Conservation (phyloP, 2,113 vertebrate genomes). For the Elaphurus davidianus region DNA sequence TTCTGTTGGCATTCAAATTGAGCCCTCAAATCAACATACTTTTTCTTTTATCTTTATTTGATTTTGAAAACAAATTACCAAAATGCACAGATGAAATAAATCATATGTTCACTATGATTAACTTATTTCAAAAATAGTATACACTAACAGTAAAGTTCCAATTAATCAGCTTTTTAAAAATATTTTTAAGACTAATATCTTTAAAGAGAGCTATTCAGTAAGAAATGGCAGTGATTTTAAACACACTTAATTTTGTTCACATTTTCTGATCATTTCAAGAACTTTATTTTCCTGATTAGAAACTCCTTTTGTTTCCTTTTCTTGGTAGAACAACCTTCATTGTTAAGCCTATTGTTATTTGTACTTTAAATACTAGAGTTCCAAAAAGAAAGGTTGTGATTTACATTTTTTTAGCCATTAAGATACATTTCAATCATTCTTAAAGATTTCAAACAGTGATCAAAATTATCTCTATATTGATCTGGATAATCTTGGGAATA, state of each 20-base stretch:
- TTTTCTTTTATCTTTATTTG: background rate
- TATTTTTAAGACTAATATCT: background rate
- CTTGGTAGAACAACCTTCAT: background rate
- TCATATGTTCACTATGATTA: background rate
- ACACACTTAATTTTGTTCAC: background rate
- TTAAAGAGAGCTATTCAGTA: background rate
- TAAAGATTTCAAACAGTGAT: background rate
- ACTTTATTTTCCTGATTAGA: background rate
- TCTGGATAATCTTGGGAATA: background rate
- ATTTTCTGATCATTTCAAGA: background rate
- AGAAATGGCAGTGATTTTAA: background rate
- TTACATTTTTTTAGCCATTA: background rate
- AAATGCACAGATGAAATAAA: background rate
- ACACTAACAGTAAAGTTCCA: background rate
- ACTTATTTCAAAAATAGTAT: background rate
- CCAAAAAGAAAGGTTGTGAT: background rate
- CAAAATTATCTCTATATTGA: background rate
- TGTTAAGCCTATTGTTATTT: background rate
- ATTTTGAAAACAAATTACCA: background rate
- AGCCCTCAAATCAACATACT: background rate
- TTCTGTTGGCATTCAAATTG: background rate
- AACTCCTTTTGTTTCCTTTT: background rate
- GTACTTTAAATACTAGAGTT: background rate
- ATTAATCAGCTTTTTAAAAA: background rate
- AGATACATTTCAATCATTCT: background rate